Evolutionary conservation across 2,888 invertebrate genomes (phyloP), one percentile per base, ranked within the genome.

Genomic region (Hemicrepidius hirtus): DNA sequence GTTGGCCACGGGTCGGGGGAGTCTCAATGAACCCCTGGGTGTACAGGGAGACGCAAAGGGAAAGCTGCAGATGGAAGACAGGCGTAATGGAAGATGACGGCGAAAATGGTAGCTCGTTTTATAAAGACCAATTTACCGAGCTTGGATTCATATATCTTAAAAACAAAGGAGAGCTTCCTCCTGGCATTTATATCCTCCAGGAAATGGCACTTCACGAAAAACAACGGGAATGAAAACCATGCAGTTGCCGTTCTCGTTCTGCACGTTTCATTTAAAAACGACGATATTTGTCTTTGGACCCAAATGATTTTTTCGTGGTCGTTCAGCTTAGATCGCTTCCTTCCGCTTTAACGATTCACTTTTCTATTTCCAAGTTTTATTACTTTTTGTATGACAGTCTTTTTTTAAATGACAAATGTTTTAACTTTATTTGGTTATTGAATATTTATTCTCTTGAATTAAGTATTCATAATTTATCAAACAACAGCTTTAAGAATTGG

Each of bases 1-100:
- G 90, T 90, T 90, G 91, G 88, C 88, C 88, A 88, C 88, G 76
- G 73, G 69, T 74, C 70, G 74, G 73, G 74, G 77, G 73, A 72
- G 69, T 73, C 75, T 76, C 68, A 68, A 75, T 77, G 75, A 75
- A 74, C 72, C 77, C 77, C 70, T 66, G 70, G 59, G 75, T 73
- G 66, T 74, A 76, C 73, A 68, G 60, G 18, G 69, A 74, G 72
- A 68, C 60, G 75, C 75, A 73, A 75, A 77, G 62, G 77, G 76
- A 81, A 67, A 86, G 80, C 84, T 78, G 76, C 77, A 82, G 82
- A 84, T 82, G 80, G 81, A 84, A 82, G 82, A 82, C 80, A 76
- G 66, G 77, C 78, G 79, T 83, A 84, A 84, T 83, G 78, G 83
- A 83, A 84, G 83, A 84, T 83, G 84, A 85, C 82, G 82, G 80